Conservation (phyloP, 2,888 invertebrate species). For the Drosophila neutralis region DNA sequence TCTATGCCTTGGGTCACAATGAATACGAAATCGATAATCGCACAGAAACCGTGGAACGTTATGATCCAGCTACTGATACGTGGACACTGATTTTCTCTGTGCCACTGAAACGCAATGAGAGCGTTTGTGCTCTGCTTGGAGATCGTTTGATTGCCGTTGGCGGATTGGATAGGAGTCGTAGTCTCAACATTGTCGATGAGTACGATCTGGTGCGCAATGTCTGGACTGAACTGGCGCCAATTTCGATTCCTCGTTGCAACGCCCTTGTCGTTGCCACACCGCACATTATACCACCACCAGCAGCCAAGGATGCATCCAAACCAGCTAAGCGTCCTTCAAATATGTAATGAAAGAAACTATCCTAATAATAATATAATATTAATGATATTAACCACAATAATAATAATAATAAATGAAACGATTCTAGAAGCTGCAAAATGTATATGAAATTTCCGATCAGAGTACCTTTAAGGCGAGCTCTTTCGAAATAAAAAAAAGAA, state of each 20-base stretch:
- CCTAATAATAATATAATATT: too few relatives aligned
- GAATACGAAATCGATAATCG: too few relatives aligned
- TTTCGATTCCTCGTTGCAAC: slow-evolving; percentile 94
- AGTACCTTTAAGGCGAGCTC: too few relatives aligned
- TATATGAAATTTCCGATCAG: too few relatives aligned
- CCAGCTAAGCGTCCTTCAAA: background rate
- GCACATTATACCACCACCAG: background rate
- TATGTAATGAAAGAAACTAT: background rate
- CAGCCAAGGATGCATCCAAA: background rate
- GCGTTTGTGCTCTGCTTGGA: slow-evolving; percentile 93
- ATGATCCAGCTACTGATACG: slow-evolving; percentile 90
- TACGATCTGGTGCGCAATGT: slow-evolving; percentile 93
- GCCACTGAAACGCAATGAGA: slow-evolving; percentile 93
- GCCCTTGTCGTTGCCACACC: slow-evolving; percentile 92
- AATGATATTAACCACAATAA: too few relatives aligned
- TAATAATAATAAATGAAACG: background rate
- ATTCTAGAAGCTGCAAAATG: background rate
- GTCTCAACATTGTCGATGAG: slow-evolving; percentile 93
- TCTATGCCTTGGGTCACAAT: slow-evolving; percentile 92
- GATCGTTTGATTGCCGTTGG: slow-evolving; percentile 92
- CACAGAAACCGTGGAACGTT: slow-evolving; percentile 92
- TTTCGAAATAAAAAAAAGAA: too few relatives aligned
- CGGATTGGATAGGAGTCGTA: slow-evolving; percentile 91
- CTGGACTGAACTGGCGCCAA: slow-evolving; percentile 91
- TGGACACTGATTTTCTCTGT: slow-evolving; percentile 94